A percentile compares a stretch with the other conserved stretches of the same genome.
These are phyloP conservation scores for Himalopsyche phryganea DNA, from an alignment of 1,140 invertebrate species.

Conservation along the genomic window DNA sequence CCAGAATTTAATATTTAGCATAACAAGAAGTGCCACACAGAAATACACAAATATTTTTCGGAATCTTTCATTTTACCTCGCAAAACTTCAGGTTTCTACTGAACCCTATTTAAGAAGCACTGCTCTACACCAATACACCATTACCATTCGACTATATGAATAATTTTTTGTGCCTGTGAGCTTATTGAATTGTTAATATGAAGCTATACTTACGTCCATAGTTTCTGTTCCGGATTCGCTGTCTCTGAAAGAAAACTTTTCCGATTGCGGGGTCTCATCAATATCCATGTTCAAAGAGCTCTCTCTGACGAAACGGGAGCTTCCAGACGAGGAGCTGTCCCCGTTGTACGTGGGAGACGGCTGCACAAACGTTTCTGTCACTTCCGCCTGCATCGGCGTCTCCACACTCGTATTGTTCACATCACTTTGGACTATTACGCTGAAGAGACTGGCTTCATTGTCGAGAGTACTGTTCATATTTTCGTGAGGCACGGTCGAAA, in stretches of 20 bases:
- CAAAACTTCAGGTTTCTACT: too few species aligned
- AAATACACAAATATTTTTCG: too few species aligned
- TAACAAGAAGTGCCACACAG: too few species aligned
- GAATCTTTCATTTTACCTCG: too few species aligned
- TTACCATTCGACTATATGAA: too few species aligned
- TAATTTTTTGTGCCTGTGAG: too few species aligned
- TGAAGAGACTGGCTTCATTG: not conserved
- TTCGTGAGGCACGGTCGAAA: not conserved
- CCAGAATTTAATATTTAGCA: too few species aligned
- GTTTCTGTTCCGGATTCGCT: slow-evolving; percentile 76
- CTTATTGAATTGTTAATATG: too few species aligned
- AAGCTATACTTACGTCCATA: slow-evolving; percentile 61
- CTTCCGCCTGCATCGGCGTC: slow-evolving; percentile 9
- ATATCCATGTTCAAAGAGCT: slow-evolving; percentile 56
- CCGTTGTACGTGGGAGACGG: slow-evolving; percentile 9
- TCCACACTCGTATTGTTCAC: slow-evolving; percentile 10
- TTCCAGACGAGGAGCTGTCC: slow-evolving; percentile 27
- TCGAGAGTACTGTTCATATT: slow-evolving; percentile 6
- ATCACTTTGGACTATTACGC: not conserved
- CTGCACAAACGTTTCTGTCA: slow-evolving; percentile 14
- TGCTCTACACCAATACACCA: too few species aligned
- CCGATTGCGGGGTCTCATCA: slow-evolving; percentile 53
- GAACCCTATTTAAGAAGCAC: too few species aligned
- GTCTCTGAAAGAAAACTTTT: slow-evolving; percentile 53
- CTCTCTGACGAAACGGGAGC: slow-evolving; percentile 33